phyloP scores from a whole-genome alignment of 1,140 invertebrate species.

The Tetramorium parvispinum region DNA sequence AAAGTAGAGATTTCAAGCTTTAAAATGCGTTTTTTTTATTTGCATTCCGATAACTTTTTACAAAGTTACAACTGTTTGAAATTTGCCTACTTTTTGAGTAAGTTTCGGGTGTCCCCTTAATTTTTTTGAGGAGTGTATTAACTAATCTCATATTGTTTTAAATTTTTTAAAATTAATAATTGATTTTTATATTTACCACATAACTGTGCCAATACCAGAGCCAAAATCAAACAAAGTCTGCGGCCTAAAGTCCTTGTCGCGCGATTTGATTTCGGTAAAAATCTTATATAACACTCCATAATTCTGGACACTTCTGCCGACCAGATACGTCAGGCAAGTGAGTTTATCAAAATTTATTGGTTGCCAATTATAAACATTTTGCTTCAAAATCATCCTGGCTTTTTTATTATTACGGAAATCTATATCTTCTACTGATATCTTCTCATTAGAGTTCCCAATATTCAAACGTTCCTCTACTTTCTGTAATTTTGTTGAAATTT shows the following conservation, averaged over 20 bases:
- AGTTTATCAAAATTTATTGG: conserved; percentile 89
- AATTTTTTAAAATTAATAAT: background rate
- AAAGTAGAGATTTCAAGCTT: too few relatives aligned
- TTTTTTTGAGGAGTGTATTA: too few relatives aligned
- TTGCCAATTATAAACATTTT: conserved; percentile 89
- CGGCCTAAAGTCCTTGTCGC: conserved; percentile 90
- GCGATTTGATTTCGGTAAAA: conserved; percentile 90
- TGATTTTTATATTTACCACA: conserved; percentile 88
- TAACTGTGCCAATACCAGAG: conserved; percentile 93
- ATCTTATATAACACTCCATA: conserved; percentile 91
- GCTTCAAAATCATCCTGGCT: conserved; percentile 85
- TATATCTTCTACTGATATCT: conserved; percentile 64
- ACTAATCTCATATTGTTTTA: conserved; percentile 15
- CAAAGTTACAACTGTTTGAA: too few relatives aligned
- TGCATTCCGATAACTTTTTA: too few relatives aligned
- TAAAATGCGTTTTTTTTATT: too few relatives aligned
- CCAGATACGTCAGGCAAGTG: conserved; percentile 89
- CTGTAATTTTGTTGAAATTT: conserved; percentile 84
- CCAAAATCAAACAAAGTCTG: conserved; percentile 95
- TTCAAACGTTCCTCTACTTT: conserved; percentile 80
- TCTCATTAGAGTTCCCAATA: conserved; percentile 64
- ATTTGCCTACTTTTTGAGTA: too few relatives aligned
- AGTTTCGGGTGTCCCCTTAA: too few relatives aligned
- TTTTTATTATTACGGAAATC: conserved; percentile 78
- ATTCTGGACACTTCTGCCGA: conserved; percentile 89